These are phyloP conservation scores for Aethina tumida DNA, from an alignment of 1,140 invertebrate species.

Conservation along the genomic window DNA sequence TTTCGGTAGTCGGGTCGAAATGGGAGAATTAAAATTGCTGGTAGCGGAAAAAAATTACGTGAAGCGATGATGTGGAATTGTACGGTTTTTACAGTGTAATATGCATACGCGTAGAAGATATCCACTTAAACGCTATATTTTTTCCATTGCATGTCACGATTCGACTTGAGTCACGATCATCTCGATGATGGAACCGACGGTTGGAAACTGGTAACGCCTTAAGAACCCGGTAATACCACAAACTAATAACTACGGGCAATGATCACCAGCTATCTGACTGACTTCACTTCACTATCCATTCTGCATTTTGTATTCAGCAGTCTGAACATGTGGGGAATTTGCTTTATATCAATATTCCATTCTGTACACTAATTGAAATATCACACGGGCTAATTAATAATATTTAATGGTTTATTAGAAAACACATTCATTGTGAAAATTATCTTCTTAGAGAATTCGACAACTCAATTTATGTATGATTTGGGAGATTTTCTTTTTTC, in stretches of 20 bases:
- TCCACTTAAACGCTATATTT: slow-evolving; percentile 28
- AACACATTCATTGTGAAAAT: too few relatives aligned
- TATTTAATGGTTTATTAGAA: too few relatives aligned
- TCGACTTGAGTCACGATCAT: slow-evolving; percentile 28
- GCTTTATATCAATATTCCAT: too few relatives aligned
- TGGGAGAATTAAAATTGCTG: neutral
- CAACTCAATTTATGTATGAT: too few relatives aligned
- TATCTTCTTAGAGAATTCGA: too few relatives aligned
- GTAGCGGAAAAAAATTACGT: neutral
- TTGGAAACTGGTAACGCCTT: slow-evolving; percentile 25
- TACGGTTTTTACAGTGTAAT: slow-evolving; percentile 16
- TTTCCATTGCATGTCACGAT: slow-evolving; percentile 29
- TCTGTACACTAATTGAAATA: too few relatives aligned
- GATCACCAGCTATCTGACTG: too few relatives aligned
- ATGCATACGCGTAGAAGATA: slow-evolving; percentile 27
- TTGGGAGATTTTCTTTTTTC: too few relatives aligned
- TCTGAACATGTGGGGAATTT: too few relatives aligned
- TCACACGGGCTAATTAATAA: too few relatives aligned
- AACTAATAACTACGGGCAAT: slow-evolving; percentile 22
- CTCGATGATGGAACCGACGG: slow-evolving; percentile 24
- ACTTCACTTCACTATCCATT: too few relatives aligned
- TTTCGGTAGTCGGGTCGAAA: neutral
- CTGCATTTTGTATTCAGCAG: too few relatives aligned
- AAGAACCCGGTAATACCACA: slow-evolving; percentile 25
- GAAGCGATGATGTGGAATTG: slow-evolving; percentile 2